Evolutionary conservation across 2,797 vertebrate species (phyloP).

Genomic region (Schizothorax lantsangensis): DNA sequence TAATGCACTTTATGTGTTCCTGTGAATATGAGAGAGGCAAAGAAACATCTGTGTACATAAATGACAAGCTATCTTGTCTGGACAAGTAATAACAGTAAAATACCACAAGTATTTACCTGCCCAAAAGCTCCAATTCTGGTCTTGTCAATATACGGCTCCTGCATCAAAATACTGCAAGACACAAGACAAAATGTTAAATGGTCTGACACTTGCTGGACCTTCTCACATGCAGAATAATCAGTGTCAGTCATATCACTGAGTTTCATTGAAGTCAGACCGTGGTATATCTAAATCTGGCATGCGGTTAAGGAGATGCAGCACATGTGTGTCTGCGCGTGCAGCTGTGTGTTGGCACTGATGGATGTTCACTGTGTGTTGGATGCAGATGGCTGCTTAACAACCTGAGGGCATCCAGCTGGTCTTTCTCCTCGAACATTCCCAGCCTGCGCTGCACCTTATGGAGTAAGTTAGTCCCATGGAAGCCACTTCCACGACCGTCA

Average conservation of each 20-base stretch:
- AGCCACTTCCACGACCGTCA: slow-evolving; percentile 92
- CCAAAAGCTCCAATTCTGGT: slow-evolving; percentile 91
- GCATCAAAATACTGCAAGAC: slow-evolving; percentile 78
- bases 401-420: slow-evolving; percentile 89
- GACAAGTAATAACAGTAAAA: not conserved
- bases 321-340: not conserved
- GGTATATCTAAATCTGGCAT: not conserved
- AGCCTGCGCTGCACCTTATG: slow-evolving; percentile 87
- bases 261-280: not conserved
- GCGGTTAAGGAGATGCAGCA: not conserved
- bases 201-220: not conserved
- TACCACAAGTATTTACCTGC: slow-evolving; percentile 78
- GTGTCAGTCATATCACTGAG: not conserved
- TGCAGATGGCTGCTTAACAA: slow-evolving; percentile 62
- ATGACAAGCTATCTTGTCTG: not conserved
- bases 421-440: slow-evolving; percentile 89
- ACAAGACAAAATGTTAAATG: slow-evolving; percentile 14
- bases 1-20: not conserved
- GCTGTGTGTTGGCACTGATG: slow-evolving; percentile 37
- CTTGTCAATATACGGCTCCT: slow-evolving; percentile 87
- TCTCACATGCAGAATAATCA: slow-evolving; percentile 1
- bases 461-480: slow-evolving; percentile 92
- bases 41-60: not conserved
- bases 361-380: slow-evolving; percentile 1
- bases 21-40: not conserved